These are phyloP conservation scores for Chionodraco myersi DNA, from an alignment of 2,113 vertebrate genomes.

Conservation along the genomic window DNA sequence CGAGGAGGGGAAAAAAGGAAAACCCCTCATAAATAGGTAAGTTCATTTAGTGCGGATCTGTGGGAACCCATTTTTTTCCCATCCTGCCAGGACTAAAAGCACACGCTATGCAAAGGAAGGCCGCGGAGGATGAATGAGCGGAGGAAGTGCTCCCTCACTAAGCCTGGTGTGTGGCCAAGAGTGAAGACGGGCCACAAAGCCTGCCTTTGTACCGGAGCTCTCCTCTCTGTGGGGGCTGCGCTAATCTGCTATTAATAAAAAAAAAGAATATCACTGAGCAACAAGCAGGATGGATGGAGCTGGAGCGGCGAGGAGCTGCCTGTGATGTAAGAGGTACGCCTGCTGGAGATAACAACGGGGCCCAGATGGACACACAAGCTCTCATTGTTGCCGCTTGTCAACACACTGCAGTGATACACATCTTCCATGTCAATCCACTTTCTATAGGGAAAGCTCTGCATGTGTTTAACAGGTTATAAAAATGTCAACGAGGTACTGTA, in stretches of 20 bases:
- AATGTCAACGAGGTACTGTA: conserved; percentile 79
- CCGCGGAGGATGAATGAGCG: conserved; percentile 81
- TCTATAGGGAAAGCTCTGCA: conserved; percentile 43
- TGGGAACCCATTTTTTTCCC: conserved; percentile 78
- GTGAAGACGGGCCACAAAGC: conserved; percentile 84
- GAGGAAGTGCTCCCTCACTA: conserved; percentile 86
- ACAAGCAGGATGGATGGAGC: conserved; percentile 65
- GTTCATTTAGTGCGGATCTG: conserved; percentile 77
- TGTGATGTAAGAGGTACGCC: conserved; percentile 67
- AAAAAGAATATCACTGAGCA: conserved; percentile 59
- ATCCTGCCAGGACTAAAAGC: conserved; percentile 78
- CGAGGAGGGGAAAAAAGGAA: conserved; percentile 10
- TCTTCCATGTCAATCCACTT: conserved; percentile 44
- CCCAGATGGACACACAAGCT: conserved; percentile 60
- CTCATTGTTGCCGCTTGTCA: conserved; percentile 63
- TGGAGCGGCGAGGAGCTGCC: conserved; percentile 58
- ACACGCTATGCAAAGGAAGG: conserved; percentile 80
- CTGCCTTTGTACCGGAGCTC: conserved; percentile 79
- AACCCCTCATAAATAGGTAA: conserved; percentile 75
- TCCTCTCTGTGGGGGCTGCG: conserved; percentile 76
- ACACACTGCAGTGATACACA: conserved; percentile 54
- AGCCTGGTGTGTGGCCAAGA: conserved; percentile 87
- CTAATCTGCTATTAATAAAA: conserved; percentile 87
- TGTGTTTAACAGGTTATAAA: conserved; percentile 57
- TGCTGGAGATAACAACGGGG: conserved; percentile 61